Conservation (phyloP, 2,113 vertebrate genomes). For the Corythaeola cristata region DNA sequence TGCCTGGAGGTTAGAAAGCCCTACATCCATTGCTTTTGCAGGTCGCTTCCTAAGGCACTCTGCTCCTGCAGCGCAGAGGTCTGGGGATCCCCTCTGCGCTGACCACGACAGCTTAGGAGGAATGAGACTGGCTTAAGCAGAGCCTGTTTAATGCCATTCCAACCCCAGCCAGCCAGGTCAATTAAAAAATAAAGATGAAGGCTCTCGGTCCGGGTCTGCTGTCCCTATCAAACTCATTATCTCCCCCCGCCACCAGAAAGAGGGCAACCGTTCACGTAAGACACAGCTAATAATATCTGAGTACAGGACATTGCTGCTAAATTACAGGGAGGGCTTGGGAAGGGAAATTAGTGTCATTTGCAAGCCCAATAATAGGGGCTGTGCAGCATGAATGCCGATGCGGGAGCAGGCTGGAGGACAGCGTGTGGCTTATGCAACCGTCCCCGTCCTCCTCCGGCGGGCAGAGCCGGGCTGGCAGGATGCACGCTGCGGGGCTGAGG, state of each 20-base stretch:
- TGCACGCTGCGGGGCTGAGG: background rate
- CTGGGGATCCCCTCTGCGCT: conserved; percentile 40
- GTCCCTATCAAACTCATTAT: conserved; percentile 11
- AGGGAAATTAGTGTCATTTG: conserved; percentile 71
- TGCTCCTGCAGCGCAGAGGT: background rate
- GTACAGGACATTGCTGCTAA: conserved; percentile 69
- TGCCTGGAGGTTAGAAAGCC: background rate
- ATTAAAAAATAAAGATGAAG: conserved; percentile 52
- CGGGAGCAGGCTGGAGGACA: background rate
- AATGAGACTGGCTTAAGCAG: background rate
- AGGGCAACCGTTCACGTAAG: conserved; percentile 53
- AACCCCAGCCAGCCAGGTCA: conserved; percentile 8
- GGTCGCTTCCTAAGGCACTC: background rate
- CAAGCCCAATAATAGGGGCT: conserved; percentile 56
- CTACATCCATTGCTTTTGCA: background rate
- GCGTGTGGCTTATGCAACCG: conserved; percentile 37
- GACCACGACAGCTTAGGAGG: background rate
- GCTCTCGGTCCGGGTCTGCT: background rate
- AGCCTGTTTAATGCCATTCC: background rate
- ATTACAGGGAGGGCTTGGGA: conserved; percentile 64
- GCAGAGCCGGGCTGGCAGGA: background rate
- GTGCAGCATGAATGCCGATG: conserved; percentile 53
- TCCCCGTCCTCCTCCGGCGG: background rate
- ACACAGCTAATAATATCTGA: conserved; percentile 60
- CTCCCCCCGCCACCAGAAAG: conserved; percentile 4